A percentile compares a stretch with the other conserved stretches of the same genome.
Evolutionary conservation across 2,888 invertebrate genomes (phyloP).

Genomic region (Rhingia campestris): DNA sequence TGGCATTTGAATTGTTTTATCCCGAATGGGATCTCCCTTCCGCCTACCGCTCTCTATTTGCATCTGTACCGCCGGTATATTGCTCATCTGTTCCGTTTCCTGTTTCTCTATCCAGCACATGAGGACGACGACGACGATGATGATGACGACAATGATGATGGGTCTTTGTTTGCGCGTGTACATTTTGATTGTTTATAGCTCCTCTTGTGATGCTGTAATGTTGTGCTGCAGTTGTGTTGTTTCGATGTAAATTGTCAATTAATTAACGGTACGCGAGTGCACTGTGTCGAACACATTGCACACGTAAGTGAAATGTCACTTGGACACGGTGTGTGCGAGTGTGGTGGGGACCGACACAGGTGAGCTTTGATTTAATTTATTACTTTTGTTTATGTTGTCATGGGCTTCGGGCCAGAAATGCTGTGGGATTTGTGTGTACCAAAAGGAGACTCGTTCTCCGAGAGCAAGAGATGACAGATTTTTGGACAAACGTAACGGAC

Average conservation of each 20-base stretch:
- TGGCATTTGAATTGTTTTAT: conserved; percentile 62
- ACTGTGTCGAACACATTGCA: conserved; percentile 66
- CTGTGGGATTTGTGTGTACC: background rate
- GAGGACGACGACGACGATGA: background rate
- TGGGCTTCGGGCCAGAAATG: conserved; percentile 4
- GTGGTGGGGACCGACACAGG: conserved; percentile 10
- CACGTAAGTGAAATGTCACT: conserved; percentile 71
- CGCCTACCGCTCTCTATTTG: conserved; percentile 2
- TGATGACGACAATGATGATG: conserved; percentile 10
- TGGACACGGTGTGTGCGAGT: background rate
- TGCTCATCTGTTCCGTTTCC: background rate
- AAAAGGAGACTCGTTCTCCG: background rate
- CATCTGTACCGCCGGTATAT: background rate
- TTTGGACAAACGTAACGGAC: conserved; percentile 13
- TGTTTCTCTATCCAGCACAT: conserved; percentile 5
- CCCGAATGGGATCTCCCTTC: too few relatives aligned
- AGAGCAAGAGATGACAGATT: conserved; percentile 20
- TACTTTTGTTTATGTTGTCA: conserved; percentile 69
- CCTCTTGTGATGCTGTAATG: background rate
- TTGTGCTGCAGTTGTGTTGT: conserved; percentile 30
- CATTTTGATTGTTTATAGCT: conserved; percentile 67
- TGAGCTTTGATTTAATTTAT: conserved; percentile 70
- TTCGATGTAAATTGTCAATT: conserved; percentile 74
- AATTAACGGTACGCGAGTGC: conserved; percentile 68
- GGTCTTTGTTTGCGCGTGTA: conserved; percentile 47